Evolutionary conservation across 1,140 invertebrate species (phyloP).

Genomic region (Dendroctonus valens): DNA sequence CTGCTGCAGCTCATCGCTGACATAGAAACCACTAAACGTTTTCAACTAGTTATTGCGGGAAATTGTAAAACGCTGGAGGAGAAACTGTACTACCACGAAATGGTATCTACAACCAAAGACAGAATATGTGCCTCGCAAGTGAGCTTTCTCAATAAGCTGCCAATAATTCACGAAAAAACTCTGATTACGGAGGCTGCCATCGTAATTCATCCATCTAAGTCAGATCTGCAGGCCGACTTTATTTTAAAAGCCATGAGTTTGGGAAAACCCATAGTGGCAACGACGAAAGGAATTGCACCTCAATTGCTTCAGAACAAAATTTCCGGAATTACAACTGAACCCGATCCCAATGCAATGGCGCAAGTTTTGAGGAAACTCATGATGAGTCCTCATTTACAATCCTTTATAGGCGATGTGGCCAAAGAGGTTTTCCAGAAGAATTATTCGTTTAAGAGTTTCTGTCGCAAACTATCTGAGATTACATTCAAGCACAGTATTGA

Average conservation of each 20-base stretch:
- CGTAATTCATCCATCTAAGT: slow-evolving; percentile 39
- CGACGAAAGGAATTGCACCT: slow-evolving; percentile 41
- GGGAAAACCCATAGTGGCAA: slow-evolving; percentile 42
- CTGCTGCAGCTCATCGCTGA: slow-evolving; percentile 35
- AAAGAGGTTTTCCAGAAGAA: slow-evolving; percentile 34
- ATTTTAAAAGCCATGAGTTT: slow-evolving; percentile 40
- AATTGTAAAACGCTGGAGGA: slow-evolving; percentile 38
- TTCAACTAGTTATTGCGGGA: slow-evolving; percentile 44
- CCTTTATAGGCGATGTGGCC: slow-evolving; percentile 37
- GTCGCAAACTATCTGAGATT: slow-evolving; percentile 11
- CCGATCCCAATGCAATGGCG: slow-evolving; percentile 40
- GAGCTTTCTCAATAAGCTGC: slow-evolving; percentile 42
- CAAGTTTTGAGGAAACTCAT: slow-evolving; percentile 41
- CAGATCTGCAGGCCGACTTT: slow-evolving; percentile 42
- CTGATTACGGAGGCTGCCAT: slow-evolving; percentile 40
- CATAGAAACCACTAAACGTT: slow-evolving; percentile 30
- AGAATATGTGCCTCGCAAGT: slow-evolving; percentile 42
- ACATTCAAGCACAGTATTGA: not conserved
- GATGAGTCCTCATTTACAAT: slow-evolving; percentile 34
- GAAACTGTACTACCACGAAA: slow-evolving; percentile 40
- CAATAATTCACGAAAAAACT: slow-evolving; percentile 44
- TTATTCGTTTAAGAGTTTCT: slow-evolving; percentile 35
- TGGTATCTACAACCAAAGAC: slow-evolving; percentile 38
- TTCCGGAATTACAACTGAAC: slow-evolving; percentile 42
- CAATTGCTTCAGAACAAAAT: slow-evolving; percentile 41